Conservation (phyloP, 2,113 vertebrate species). For the Uropsilus gracilis region DNA sequence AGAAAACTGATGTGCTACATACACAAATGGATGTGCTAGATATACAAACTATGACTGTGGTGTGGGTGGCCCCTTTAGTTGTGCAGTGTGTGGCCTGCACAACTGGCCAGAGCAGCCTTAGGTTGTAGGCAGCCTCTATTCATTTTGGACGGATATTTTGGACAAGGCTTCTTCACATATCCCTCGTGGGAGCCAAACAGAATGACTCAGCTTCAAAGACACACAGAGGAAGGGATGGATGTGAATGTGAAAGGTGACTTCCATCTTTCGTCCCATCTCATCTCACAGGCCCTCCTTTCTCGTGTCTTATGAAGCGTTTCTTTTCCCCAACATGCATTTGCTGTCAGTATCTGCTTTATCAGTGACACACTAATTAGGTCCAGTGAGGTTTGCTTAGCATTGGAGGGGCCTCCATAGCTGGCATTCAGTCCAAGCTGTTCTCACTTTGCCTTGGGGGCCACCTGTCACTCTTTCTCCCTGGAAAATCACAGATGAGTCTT, state of each 20-base stretch:
- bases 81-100: not conserved
- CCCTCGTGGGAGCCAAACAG: not conserved
- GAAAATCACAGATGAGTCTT: not conserved
- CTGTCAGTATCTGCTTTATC: conserved; percentile 22
- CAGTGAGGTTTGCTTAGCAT: not conserved
- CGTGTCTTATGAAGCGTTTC: not conserved
- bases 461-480: not conserved
- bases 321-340: not conserved
- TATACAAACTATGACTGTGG: not conserved
- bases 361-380: conserved; percentile 58
- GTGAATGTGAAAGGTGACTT: not conserved
- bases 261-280: not conserved
- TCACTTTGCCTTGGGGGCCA: not conserved
- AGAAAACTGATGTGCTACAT: not conserved
- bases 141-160: not conserved
- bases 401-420: not conserved
- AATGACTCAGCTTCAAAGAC: not conserved
- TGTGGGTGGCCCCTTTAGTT: not conserved
- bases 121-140: not conserved
- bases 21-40: too few species aligned
- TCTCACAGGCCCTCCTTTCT: not conserved
- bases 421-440: not conserved
- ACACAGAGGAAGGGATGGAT: not conserved
- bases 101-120: not conserved
- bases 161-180: not conserved